Evolutionary conservation across 2,113 vertebrate species (phyloP).

Genomic region (Pipra filicauda): DNA sequence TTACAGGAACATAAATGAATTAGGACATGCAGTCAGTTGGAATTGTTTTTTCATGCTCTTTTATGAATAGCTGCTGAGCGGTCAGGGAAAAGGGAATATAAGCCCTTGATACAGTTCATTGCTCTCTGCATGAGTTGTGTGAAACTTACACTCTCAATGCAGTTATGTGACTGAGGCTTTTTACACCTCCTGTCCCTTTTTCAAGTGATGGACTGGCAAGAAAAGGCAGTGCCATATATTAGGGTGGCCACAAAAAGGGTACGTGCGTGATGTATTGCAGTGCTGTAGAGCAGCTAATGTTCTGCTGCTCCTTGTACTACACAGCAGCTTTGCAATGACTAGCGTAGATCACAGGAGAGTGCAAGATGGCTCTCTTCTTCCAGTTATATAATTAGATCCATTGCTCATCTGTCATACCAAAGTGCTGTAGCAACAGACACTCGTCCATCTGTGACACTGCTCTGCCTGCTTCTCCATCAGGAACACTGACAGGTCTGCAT

Average conservation of each 20-base stretch:
- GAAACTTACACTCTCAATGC: background rate
- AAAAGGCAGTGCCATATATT: background rate
- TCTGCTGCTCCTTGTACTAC: background rate
- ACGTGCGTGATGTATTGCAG: background rate
- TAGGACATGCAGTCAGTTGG: background rate
- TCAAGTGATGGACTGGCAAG: background rate
- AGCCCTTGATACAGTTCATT: background rate
- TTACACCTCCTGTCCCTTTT: conserved; percentile 9
- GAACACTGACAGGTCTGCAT: background rate
- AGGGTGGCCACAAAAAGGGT: background rate
- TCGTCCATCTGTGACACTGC: conserved; percentile 50
- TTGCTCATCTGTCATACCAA: conserved; percentile 68
- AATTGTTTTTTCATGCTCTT: conserved; percentile 19
- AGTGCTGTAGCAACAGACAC: conserved; percentile 56
- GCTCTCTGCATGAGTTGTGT: background rate
- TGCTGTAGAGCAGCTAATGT: background rate
- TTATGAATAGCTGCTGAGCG: background rate
- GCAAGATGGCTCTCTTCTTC: conserved; percentile 39
- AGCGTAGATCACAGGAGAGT: conserved; percentile 11
- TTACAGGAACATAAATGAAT: background rate
- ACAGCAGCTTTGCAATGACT: conserved; percentile 1
- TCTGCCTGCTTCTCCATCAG: conserved; percentile 28
- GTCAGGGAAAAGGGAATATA: background rate
- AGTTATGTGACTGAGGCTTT: conserved; percentile 5
- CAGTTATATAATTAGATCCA: conserved; percentile 64